Evolutionary conservation across 2,888 invertebrate species (phyloP).

Genomic region (Dione juno): DNA sequence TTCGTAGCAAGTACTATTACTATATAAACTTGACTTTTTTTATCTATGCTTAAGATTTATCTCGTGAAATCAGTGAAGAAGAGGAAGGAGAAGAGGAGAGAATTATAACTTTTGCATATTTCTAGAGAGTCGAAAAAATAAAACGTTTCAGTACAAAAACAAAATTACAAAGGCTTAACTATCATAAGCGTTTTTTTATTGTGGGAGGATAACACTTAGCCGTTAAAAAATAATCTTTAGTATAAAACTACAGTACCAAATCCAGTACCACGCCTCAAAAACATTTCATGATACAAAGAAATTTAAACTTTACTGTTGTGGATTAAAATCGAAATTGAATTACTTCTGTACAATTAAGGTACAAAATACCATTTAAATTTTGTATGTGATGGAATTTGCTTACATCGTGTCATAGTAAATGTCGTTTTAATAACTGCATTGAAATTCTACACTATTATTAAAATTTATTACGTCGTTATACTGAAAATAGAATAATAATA

Average conservation of each 20-base stretch:
- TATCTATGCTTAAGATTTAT: too few species aligned
- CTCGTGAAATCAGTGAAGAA: too few species aligned
- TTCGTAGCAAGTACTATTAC: too few species aligned
- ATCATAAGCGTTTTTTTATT: slow-evolving; percentile 1
- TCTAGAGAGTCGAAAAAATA: background rate
- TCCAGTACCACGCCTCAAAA: slow-evolving; percentile 32
- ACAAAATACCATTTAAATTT: slow-evolving; percentile 25
- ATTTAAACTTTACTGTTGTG: slow-evolving; percentile 1
- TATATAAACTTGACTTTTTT: too few species aligned
- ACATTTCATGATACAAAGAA: slow-evolving; percentile 16
- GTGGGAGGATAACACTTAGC: background rate
- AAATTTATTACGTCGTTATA: background rate
- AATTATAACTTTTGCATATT: background rate
- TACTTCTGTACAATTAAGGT: background rate
- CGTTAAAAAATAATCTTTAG: slow-evolving; percentile 23
- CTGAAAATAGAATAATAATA: background rate
- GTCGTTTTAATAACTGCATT: background rate
- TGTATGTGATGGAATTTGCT: slow-evolving; percentile 37
- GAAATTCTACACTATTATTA: slow-evolving; percentile 2
- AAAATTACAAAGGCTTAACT: slow-evolving; percentile 10
- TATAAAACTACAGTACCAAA: slow-evolving; percentile 30
- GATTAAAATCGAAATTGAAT: slow-evolving; percentile 13
- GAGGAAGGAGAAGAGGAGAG: too few species aligned
- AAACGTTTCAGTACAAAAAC: slow-evolving; percentile 11
- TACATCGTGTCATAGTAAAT: background rate